Percentiles rank a stretch among this genome's conserved stretches.
phyloP scores from a whole-genome alignment of 2,888 invertebrate genomes.

The Automeris io region DNA sequence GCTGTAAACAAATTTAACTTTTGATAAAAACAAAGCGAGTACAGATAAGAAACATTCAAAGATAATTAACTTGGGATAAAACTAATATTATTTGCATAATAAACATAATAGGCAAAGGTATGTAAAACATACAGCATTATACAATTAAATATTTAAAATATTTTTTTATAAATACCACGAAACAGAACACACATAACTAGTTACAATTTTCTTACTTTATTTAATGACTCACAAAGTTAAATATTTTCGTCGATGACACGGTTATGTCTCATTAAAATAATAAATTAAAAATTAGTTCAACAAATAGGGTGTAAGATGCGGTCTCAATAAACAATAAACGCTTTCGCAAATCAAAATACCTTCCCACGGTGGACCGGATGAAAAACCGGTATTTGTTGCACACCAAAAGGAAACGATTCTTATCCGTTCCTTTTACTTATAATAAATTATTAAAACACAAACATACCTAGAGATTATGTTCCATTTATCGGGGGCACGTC shows the following conservation, averaged over 20 bases:
- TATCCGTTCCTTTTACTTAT: constrained; percentile 38
- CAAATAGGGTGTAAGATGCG: background rate
- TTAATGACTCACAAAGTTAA: no score
- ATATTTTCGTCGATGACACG: no score
- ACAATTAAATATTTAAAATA: no score
- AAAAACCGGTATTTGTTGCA: constrained; percentile 63
- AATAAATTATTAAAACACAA: constrained; percentile 44
- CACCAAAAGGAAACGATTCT: constrained; percentile 61
- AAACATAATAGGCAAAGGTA: no score
- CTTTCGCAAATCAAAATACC: constrained; percentile 48
- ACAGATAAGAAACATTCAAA: background rate
- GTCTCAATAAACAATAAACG: constrained; percentile 24
- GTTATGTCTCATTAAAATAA: no score
- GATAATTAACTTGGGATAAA: no score
- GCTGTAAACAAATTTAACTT: background rate
- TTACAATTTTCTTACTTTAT: no score
- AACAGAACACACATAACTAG: no score
- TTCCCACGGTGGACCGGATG: constrained; percentile 69
- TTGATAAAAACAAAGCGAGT: background rate
- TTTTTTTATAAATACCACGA: no score
- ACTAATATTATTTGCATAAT: no score
- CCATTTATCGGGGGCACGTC: constrained; percentile 32
- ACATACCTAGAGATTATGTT: constrained; percentile 46
- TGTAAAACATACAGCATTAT: no score
- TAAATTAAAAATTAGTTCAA: no score